phyloP scores from a whole-genome alignment of 2,113 vertebrate species.

The Desmodus rotundus region DNA sequence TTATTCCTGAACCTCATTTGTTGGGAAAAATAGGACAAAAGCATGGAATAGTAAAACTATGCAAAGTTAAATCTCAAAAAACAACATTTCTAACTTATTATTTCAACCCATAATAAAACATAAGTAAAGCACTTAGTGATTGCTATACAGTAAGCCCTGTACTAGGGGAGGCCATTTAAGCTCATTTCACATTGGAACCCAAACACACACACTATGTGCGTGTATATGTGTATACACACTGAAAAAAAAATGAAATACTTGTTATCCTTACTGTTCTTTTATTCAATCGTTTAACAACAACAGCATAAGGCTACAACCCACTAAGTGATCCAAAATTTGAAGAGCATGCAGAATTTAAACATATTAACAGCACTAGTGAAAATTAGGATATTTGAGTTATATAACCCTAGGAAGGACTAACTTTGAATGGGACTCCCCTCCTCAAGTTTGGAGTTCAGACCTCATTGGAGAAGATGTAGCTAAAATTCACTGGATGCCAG shows the following conservation, averaged over 20 bases:
- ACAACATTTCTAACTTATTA: background rate
- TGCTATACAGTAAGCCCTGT: background rate
- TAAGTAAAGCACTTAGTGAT: background rate
- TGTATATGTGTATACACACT: background rate
- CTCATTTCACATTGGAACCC: background rate
- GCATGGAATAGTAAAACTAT: background rate
- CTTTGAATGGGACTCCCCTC: background rate
- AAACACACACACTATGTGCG: background rate
- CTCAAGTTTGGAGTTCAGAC: background rate
- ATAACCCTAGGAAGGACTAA: background rate
- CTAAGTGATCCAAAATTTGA: background rate
- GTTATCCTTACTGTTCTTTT: background rate
- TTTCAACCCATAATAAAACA: background rate
- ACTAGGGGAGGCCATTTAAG: background rate
- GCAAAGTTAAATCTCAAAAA: background rate
- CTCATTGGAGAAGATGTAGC: background rate
- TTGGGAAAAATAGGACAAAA: background rate
- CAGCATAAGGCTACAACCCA: background rate
- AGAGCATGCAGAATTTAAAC: background rate
- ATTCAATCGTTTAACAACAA: background rate
- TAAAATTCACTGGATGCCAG: background rate
- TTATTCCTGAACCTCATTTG: background rate
- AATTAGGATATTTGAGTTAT: background rate
- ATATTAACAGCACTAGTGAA: background rate
- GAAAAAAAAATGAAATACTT: background rate